phyloP scores from a whole-genome alignment of 2,113 vertebrate species.

The Saiga tatarica region DNA sequence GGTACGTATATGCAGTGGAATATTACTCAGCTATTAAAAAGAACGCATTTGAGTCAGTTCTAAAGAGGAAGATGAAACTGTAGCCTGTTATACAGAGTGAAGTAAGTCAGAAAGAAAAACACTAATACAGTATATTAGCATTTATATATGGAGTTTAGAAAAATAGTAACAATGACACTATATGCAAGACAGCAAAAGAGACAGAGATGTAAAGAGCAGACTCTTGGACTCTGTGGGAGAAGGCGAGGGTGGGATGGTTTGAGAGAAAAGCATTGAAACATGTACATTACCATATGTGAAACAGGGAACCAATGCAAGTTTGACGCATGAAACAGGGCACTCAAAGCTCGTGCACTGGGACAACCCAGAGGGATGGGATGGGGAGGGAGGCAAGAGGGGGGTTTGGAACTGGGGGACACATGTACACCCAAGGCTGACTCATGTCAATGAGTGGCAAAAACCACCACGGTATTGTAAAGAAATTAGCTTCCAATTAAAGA shows the following conservation, averaged over 20 bases:
- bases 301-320: background rate
- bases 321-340: background rate
- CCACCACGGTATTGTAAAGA: background rate
- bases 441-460: background rate
- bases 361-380: background rate
- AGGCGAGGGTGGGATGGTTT: background rate
- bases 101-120: background rate
- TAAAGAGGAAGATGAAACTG: background rate
- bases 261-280: background rate
- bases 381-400: fast-evolving
- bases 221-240: background rate
- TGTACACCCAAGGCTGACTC: background rate
- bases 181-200: background rate
- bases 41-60: background rate
- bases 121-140: background rate
- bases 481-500: background rate
- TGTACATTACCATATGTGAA: background rate
- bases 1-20: background rate
- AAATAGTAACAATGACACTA: background rate
- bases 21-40: background rate
- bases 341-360: background rate
- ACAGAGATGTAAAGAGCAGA: background rate
- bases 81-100: background rate
- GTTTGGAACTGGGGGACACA: background rate
- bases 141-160: background rate